Conservation (phyloP, 2,113 vertebrate species). For the Phoxinus phoxinus region DNA sequence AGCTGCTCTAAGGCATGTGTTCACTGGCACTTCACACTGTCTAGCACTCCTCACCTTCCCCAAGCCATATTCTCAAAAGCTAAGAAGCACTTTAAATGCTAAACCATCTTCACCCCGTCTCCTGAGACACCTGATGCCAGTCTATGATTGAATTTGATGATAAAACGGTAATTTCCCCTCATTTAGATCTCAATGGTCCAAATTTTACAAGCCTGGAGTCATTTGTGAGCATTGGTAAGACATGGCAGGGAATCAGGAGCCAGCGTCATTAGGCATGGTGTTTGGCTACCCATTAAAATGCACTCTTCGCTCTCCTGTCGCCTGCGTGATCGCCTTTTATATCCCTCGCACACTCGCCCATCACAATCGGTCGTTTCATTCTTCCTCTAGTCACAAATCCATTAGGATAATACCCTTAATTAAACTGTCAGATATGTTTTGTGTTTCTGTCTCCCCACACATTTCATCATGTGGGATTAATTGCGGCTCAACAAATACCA, state of each 20-base stretch:
- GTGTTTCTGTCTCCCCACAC: conserved; percentile 43
- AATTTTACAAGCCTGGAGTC: conserved; percentile 26
- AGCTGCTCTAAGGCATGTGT: conserved; percentile 48
- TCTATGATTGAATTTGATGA: conserved; percentile 26
- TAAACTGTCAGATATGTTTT: conserved; percentile 59
- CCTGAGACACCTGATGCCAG: conserved; percentile 16
- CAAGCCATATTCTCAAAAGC: conserved; percentile 29
- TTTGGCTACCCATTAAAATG: conserved; percentile 47
- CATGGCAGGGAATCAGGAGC: conserved; percentile 22
- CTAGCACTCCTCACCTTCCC: conserved; percentile 34
- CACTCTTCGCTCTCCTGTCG: background rate
- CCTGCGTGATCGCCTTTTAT: conserved; percentile 9
- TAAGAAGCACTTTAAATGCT: conserved; percentile 36
- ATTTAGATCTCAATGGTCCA: conserved; percentile 33
- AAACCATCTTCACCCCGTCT: background rate
- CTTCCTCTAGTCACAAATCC: conserved; percentile 50
- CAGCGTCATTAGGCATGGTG: conserved; percentile 33
- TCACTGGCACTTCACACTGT: conserved; percentile 39
- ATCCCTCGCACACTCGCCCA: conserved; percentile 27
- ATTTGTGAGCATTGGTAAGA: conserved; percentile 33
- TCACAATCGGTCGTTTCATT: conserved; percentile 51
- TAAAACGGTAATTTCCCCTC: conserved; percentile 16
- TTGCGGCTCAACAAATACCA: conserved; percentile 53
- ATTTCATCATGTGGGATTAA: conserved; percentile 49
- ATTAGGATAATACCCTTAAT: conserved; percentile 57